These are phyloP conservation scores for Helicoverpa assulta DNA, from an alignment of 2,888 invertebrate genomes.

Conservation along the genomic window DNA sequence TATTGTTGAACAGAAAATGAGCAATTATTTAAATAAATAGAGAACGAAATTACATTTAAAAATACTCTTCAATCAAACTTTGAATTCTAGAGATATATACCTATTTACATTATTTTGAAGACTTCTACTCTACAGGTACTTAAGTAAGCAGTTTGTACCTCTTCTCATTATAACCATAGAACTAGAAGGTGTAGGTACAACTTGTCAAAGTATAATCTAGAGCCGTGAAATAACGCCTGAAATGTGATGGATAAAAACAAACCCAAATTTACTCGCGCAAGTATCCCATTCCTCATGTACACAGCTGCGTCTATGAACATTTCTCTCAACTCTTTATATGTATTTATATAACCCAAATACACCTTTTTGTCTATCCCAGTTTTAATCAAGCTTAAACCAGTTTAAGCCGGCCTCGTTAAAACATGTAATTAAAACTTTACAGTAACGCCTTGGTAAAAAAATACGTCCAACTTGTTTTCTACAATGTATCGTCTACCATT, in stretches of 20 bases:
- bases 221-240: not conserved
- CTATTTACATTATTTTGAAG: not conserved
- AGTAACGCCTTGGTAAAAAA: conserved; percentile 22
- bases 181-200: too few species aligned
- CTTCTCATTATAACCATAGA: too few species aligned
- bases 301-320: not conserved
- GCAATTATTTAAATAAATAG: not conserved
- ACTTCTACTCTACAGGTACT: too few species aligned
- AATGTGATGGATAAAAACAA: too few species aligned
- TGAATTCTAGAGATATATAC: not conserved
- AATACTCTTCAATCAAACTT: not conserved
- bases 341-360: not conserved
- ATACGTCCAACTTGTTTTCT: conserved; percentile 14
- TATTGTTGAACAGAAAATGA: not conserved
- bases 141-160: too few species aligned
- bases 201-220: not conserved
- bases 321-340: not conserved
- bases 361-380: conserved; percentile 12
- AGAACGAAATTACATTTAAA: not conserved
- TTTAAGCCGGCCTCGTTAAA: conserved; percentile 36
- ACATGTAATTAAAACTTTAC: conserved; percentile 36
- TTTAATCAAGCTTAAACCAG: conserved; percentile 1
- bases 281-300: not conserved
- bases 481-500: conserved; percentile 16
- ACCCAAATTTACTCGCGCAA: too few species aligned